phyloP scores from a whole-genome alignment of 1,140 invertebrate species.

The Diachasmimorpha longicaudata region DNA sequence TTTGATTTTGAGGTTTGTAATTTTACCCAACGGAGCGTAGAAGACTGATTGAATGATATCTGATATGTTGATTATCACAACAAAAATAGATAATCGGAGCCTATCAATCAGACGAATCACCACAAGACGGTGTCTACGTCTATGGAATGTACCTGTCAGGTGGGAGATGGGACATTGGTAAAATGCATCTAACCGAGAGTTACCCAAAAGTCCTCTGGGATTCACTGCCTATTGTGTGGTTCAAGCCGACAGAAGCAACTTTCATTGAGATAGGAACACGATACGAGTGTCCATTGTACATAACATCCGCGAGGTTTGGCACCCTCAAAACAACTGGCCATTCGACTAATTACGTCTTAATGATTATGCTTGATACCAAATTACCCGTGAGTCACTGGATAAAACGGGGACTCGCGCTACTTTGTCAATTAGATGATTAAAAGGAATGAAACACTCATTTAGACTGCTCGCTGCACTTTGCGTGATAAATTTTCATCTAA shows the following conservation, averaged over 20 bases:
- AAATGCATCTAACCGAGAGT: conserved; percentile 74
- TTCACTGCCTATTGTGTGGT: conserved; percentile 77
- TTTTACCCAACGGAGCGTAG: no score
- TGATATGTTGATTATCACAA: conserved; percentile 14
- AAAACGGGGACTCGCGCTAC: conserved; percentile 82
- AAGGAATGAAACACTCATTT: neutral
- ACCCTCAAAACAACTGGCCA: conserved; percentile 87
- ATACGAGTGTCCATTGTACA: conserved; percentile 86
- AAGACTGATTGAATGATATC: neutral
- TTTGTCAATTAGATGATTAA: conserved; percentile 82
- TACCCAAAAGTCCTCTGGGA: conserved; percentile 83
- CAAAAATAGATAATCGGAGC: conserved; percentile 35
- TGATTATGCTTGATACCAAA: conserved; percentile 76
- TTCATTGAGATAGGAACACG: conserved; percentile 66
- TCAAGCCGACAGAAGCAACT: conserved; percentile 67
- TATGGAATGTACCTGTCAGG: conserved; percentile 86
- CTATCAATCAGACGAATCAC: conserved; percentile 48
- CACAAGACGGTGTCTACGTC: conserved; percentile 80
- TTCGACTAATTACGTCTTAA: conserved; percentile 89
- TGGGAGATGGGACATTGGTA: conserved; percentile 77
- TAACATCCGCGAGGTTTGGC: conserved; percentile 84
- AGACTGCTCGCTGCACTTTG: neutral
- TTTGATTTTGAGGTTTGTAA: conserved; percentile 78
- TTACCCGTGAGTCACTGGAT: conserved; percentile 82
- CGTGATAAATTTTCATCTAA: neutral